Base-by-base conservation (phyloP, 2,797 vertebrate species). In the Lutjanus campechanus region DNA sequence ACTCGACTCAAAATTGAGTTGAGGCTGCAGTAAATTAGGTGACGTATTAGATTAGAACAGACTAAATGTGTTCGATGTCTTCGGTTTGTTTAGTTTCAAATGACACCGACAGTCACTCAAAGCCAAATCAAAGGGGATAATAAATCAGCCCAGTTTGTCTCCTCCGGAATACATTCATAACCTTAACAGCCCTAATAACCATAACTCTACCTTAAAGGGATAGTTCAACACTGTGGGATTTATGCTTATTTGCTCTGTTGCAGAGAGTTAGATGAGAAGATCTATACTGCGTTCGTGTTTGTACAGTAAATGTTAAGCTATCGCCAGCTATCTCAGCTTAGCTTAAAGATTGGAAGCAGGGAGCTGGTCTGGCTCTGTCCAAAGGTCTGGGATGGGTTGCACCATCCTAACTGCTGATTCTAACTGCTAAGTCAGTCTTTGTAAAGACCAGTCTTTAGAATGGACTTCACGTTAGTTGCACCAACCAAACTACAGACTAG, bases 21-120 rank as follows among this genome's bases (percentile, higher is more conserved):
- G 17, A 44, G 15, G 13, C 41, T 49, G 51, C 36, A 71, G 29
- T 61, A 20, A 82, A 50, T 80, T 63, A 73, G 4, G 16, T 36
- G 1, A 71, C 8, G 3, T 29, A 44, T 70, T 73, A 22, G 20
- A 75, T 62, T 5, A 59, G 43, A 51, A 54, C 7, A 55, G 43
- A 16, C 20, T 66, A 29, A 76, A 79, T 73, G 19, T 40, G 40
- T 22, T 68, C 9, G 73, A 17, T 11, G 17, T 60, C 20, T 40
- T 25, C 1, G 51, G 40, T 76, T 77, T 53, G n/a, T 62, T 54
- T 53, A 16, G 40, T 56, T 10, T 17, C 11, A 47, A 29, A 59
- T 47, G 17, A 67, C 13, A 20, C 41, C 12, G 60, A n/a, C 29
- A 49, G 20, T 46, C 41, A 55, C 1, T 64, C 10, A 44, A 9